Evolutionary conservation across 2,888 invertebrate genomes (phyloP).

Genomic region (Ischnus inquisitorius): DNA sequence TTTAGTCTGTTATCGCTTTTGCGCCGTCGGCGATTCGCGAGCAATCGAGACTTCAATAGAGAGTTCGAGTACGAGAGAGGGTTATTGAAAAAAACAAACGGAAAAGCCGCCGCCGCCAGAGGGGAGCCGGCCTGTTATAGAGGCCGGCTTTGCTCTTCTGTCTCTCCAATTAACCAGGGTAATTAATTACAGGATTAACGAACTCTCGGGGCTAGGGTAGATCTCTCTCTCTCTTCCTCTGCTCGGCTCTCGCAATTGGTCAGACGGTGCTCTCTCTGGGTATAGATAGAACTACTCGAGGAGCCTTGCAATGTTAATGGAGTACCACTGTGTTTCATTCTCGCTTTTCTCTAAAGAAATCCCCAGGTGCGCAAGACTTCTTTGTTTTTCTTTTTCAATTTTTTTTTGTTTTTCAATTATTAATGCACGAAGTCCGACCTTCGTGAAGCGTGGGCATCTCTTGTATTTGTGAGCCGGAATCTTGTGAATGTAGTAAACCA

Average conservation of each 20-base stretch:
- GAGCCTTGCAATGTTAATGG: constrained; percentile 45
- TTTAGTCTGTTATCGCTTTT: constrained; percentile 9
- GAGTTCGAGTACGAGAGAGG: constrained; percentile 45
- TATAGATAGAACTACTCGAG: constrained; percentile 40
- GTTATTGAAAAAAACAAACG: constrained; percentile 66
- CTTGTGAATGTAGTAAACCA: not conserved
- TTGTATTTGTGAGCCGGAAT: not conserved
- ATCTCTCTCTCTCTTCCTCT: constrained; percentile 12
- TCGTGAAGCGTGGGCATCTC: not conserved
- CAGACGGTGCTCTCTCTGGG: constrained; percentile 8
- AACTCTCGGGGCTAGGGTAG: constrained; percentile 53
- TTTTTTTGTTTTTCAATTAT: constrained; percentile 13
- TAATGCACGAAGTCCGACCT: constrained; percentile 14
- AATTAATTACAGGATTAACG: constrained; percentile 77
- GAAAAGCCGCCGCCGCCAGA: constrained; percentile 64
- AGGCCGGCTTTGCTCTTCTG: constrained; percentile 45
- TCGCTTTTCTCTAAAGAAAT: constrained; percentile 28
- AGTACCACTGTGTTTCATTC: constrained; percentile 40
- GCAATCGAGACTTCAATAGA: constrained; percentile 60
- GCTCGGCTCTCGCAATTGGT: constrained; percentile 26
- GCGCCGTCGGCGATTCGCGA: constrained; percentile 26
- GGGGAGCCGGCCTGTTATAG: constrained; percentile 34
- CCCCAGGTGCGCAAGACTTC: not conserved
- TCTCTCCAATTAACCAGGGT: constrained; percentile 75
- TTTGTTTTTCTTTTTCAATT: not conserved